A percentile compares a stretch with the other conserved stretches of the same genome.
Conservation (phyloP, 2,888 invertebrate species). For the Eledone cirrhosa region DNA sequence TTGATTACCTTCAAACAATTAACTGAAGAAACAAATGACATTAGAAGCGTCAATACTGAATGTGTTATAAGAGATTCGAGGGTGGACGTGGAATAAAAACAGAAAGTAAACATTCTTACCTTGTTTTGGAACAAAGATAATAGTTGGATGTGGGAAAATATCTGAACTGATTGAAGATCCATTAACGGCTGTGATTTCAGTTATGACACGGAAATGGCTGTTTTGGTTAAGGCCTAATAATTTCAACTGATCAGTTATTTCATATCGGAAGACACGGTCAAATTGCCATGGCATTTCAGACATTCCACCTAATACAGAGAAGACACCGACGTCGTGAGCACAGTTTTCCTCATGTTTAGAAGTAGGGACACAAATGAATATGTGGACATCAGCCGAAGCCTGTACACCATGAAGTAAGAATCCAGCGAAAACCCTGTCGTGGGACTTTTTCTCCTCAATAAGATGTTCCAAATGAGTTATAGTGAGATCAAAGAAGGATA, state of each 20-base stretch:
- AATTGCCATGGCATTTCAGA: constrained; percentile 30
- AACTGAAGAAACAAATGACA: too few relatives aligned
- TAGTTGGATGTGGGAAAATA: constrained; percentile 23
- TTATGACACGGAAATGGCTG: constrained; percentile 34
- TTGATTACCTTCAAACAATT: too few relatives aligned
- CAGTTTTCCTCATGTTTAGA: constrained; percentile 29
- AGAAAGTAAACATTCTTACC: constrained; percentile 31
- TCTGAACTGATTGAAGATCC: constrained; percentile 20
- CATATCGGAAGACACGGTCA: constrained; percentile 31
- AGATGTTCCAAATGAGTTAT: constrained; percentile 39
- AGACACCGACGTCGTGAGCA: constrained; percentile 27
- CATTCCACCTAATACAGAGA: constrained; percentile 29
- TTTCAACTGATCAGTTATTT: constrained; percentile 28
- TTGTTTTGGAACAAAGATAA: constrained; percentile 30
- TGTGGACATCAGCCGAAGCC: constrained; percentile 33
- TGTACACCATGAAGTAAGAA: constrained; percentile 37
- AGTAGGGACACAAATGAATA: constrained; percentile 28
- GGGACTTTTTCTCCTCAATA: constrained; percentile 29
- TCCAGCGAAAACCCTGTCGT: constrained; percentile 39
- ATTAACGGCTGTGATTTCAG: constrained; percentile 33
- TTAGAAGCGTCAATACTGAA: too few relatives aligned
- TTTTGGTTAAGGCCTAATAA: constrained; percentile 28
- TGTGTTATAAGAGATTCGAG: too few relatives aligned
- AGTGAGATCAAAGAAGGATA: constrained; percentile 39
- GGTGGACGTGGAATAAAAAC: too few relatives aligned